Evolutionary conservation across 2,797 vertebrate species (phyloP).

Genomic region (Acanthornis magna): DNA sequence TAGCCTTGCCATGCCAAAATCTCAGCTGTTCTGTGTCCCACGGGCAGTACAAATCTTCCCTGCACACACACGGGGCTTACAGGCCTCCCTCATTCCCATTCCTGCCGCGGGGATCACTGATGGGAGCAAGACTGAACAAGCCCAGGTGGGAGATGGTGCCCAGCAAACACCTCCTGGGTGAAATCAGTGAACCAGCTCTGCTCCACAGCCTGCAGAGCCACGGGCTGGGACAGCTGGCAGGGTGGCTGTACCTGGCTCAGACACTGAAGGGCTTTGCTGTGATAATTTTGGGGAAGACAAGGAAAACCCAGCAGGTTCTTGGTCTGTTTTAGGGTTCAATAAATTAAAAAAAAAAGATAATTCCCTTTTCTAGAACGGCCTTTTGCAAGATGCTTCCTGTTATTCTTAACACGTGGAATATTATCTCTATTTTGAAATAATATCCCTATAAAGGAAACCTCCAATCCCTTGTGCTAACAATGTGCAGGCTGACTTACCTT

Average conservation of each 20-base stretch:
- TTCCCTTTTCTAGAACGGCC: not conserved
- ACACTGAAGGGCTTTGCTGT: not conserved
- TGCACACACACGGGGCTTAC: not conserved
- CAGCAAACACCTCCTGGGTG: not conserved
- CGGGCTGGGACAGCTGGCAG: not conserved
- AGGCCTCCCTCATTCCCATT: not conserved
- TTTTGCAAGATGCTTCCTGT: not conserved
- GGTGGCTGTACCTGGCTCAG: not conserved
- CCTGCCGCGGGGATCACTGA: accelerated
- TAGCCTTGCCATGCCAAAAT: not conserved
- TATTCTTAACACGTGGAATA: not conserved
- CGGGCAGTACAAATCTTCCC: not conserved
- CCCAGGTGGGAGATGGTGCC: not conserved
- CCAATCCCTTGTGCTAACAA: not conserved
- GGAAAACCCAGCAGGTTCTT: not conserved
- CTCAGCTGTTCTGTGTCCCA: not conserved
- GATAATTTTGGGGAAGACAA: not conserved
- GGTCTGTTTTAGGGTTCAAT: not conserved
- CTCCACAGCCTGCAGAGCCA: not conserved
- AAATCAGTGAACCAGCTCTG: not conserved
- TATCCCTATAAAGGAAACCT: not conserved
- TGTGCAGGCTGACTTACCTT: not conserved
- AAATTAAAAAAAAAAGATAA: not conserved
- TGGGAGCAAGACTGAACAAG: not conserved
- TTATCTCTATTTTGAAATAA: not conserved